Percentiles rank a stretch among this genome's conserved stretches.
Conservation (phyloP, 2,888 invertebrate genomes). For the Gastrophysa polygoni region DNA sequence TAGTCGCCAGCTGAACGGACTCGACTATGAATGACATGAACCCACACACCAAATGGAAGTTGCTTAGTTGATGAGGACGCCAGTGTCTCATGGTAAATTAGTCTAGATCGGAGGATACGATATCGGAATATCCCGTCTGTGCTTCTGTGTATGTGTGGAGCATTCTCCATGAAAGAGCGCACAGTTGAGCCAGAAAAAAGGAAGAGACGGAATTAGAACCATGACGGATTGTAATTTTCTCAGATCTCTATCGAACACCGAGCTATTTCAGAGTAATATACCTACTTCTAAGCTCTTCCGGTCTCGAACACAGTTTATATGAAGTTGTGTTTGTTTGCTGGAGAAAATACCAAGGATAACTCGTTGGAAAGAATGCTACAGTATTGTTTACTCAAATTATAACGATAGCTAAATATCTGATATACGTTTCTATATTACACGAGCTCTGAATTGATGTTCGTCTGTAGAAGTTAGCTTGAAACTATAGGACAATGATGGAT, state of each 20-base stretch:
- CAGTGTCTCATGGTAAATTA: slow-evolving; percentile 37
- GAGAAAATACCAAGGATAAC: too few species aligned
- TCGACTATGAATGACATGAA: not conserved
- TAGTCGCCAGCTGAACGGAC: not conserved
- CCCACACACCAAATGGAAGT: not conserved
- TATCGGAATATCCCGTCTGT: slow-evolving; percentile 34
- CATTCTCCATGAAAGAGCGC: slow-evolving; percentile 7
- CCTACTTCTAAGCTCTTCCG: not conserved
- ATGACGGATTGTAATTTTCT: slow-evolving; percentile 1
- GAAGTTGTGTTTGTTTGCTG: not conserved
- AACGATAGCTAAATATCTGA: too few species aligned
- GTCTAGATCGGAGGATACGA: slow-evolving; percentile 37
- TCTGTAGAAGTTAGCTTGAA: too few species aligned
- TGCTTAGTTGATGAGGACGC: slow-evolving; percentile 29
- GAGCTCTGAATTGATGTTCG: too few species aligned
- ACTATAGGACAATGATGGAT: too few species aligned
- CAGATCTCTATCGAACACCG: not conserved
- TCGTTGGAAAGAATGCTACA: too few species aligned
- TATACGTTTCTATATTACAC: too few species aligned
- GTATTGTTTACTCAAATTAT: too few species aligned
- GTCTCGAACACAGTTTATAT: not conserved
- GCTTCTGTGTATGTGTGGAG: slow-evolving; percentile 10
- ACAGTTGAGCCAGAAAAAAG: slow-evolving; percentile 8
- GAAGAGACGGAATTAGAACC: slow-evolving; percentile 2
- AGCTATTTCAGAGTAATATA: not conserved